Conservation (phyloP, 2,888 invertebrate genomes). For the Pterobdella sp. region DNA sequence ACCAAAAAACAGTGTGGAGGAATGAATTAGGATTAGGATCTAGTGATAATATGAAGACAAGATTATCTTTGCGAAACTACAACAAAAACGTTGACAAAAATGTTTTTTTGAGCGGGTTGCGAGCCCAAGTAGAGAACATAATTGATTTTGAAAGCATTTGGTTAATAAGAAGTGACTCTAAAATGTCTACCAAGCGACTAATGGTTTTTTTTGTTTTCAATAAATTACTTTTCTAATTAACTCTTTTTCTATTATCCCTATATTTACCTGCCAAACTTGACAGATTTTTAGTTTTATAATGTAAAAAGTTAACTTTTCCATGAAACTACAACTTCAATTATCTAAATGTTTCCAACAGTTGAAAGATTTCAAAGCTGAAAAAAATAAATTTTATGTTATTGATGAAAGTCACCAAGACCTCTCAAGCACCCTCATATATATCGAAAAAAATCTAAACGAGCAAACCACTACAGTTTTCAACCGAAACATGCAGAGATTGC, state of each 20-base stretch:
- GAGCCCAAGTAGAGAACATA: neutral
- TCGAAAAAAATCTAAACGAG: constrained; percentile 70
- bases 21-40: neutral
- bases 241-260: neutral
- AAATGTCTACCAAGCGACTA: neutral
- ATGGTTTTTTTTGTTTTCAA: neutral
- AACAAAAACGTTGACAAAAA: neutral
- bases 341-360: too few relatives aligned
- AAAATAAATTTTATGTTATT: too few relatives aligned
- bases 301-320: too few relatives aligned
- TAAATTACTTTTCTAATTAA: neutral
- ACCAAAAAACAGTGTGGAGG: constrained; percentile 1
- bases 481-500: constrained; percentile 69
- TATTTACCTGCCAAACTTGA: neutral
- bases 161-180: neutral
- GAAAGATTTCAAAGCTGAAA: neutral
- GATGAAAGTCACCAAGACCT: neutral
- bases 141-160: neutral
- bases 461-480: constrained; percentile 84
- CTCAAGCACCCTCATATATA: neutral
- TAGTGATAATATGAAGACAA: neutral
- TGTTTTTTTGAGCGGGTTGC: neutral
- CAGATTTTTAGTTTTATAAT: too few relatives aligned
- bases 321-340: too few relatives aligned
- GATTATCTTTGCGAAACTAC: neutral